A percentile compares a stretch with the other conserved stretches of the same genome.
These are phyloP conservation scores for Python bivittatus DNA, from an alignment of 2,113 vertebrate genomes.

Conservation along the genomic window DNA sequence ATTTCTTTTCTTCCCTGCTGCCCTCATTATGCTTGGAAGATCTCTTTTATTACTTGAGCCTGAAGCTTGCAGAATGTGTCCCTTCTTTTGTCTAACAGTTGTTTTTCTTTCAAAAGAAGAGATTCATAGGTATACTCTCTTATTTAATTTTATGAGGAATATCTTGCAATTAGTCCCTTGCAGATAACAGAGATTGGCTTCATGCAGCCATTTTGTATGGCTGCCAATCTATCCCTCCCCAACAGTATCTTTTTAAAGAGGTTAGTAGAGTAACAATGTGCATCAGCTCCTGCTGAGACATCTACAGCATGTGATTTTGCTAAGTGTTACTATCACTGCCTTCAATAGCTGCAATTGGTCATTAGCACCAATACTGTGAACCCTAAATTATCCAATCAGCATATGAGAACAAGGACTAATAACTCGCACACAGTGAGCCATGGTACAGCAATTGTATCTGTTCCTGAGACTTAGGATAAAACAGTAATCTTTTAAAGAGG, in stretches of 20 bases:
- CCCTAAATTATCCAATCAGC: constrained; percentile 6
- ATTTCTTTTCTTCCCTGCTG: neutral
- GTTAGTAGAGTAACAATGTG: neutral
- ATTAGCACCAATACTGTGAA: constrained; percentile 1
- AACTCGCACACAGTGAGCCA: neutral
- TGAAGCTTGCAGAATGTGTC: neutral
- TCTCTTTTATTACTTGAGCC: neutral
- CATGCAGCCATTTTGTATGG: neutral
- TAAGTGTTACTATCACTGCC: neutral
- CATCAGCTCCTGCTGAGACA: neutral
- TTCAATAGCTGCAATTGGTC: constrained; percentile 14
- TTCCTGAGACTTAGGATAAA: neutral
- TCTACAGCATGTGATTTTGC: constrained; percentile 24
- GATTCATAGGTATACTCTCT: neutral
- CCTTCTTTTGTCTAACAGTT: neutral
- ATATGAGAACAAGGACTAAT: neutral
- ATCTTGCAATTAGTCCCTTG: neutral
- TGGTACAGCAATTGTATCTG: neutral
- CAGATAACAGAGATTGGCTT: neutral
- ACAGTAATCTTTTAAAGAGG: neutral
- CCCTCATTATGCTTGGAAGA: neutral
- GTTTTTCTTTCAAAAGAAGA: neutral
- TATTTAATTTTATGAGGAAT: neutral
- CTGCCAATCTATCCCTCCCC: neutral
- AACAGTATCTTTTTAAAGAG: no score